Evolutionary conservation across 2,888 invertebrate species (phyloP).

Genomic region (Macaria liturata): DNA sequence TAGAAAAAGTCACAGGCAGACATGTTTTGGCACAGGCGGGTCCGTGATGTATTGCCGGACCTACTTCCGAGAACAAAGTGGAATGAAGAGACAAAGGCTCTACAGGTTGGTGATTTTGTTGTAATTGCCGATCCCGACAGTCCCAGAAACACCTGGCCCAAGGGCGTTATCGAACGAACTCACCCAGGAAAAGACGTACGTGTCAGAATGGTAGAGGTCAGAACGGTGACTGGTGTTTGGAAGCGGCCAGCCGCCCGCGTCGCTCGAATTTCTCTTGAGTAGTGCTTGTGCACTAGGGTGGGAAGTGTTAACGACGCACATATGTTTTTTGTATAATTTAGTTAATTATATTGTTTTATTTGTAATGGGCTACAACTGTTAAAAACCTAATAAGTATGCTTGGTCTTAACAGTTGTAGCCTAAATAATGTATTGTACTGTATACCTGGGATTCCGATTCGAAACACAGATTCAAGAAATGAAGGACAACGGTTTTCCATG

Average conservation of each 20-base stretch:
- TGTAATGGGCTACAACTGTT: too few relatives aligned
- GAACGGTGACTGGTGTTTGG: slow-evolving; percentile 2
- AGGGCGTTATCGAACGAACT: background rate
- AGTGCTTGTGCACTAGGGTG: slow-evolving; percentile 15
- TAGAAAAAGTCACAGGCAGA: slow-evolving; percentile 29
- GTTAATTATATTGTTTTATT: too few relatives aligned
- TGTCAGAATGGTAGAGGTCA: slow-evolving; percentile 10
- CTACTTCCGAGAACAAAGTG: slow-evolving; percentile 17
- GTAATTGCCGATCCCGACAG: slow-evolving; percentile 6
- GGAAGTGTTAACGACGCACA: slow-evolving; percentile 1
- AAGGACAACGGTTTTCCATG: too few relatives aligned
- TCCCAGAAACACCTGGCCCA: slow-evolving; percentile 10
- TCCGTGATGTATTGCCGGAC: slow-evolving; percentile 27
- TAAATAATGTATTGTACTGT: too few relatives aligned
- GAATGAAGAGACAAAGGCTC: slow-evolving; percentile 4
- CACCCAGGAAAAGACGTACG: slow-evolving; percentile 1
- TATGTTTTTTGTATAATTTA: background rate
- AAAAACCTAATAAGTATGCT: too few relatives aligned
- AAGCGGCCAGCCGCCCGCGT: slow-evolving; percentile 4
- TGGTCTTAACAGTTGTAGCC: too few relatives aligned
- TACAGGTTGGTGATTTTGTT: slow-evolving; percentile 19
- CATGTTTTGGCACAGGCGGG: slow-evolving; percentile 28
- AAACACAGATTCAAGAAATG: too few relatives aligned
- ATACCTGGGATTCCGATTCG: too few relatives aligned
- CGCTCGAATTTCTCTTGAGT: slow-evolving; percentile 2